Evolutionary conservation across 2,113 vertebrate genomes (phyloP).

Genomic region (Notarius lentiginosus): DNA sequence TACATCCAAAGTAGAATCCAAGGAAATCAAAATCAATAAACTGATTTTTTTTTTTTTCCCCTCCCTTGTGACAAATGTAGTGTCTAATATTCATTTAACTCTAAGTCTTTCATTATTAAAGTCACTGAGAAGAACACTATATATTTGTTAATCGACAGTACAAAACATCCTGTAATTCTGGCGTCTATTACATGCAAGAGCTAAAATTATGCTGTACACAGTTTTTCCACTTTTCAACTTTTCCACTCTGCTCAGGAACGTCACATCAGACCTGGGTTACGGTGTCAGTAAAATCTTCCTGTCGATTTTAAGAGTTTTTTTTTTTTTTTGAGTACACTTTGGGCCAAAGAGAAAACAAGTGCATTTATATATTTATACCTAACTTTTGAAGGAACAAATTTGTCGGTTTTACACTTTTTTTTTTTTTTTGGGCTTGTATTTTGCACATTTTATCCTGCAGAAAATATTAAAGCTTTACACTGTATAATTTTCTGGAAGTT

Average conservation of each 20-base stretch:
- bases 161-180: neutral
- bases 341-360: neutral
- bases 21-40: neutral
- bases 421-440: neutral
- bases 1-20: neutral
- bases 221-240: neutral
- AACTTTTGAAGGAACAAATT: neutral
- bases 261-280: neutral
- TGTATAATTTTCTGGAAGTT: neutral
- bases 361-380: neutral
- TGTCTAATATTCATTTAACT: neutral
- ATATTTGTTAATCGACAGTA: neutral
- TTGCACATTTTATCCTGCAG: neutral
- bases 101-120: neutral
- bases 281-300: neutral
- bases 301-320: neutral
- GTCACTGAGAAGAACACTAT: neutral
- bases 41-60: neutral
- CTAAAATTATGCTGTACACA: neutral
- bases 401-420: neutral
- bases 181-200: neutral
- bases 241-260: neutral
- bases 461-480: conserved; percentile 13
- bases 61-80: neutral
- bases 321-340: neutral